These are phyloP conservation scores for Diaprepes abbreviatus DNA, from an alignment of 2,888 invertebrate genomes.

Conservation along the genomic window DNA sequence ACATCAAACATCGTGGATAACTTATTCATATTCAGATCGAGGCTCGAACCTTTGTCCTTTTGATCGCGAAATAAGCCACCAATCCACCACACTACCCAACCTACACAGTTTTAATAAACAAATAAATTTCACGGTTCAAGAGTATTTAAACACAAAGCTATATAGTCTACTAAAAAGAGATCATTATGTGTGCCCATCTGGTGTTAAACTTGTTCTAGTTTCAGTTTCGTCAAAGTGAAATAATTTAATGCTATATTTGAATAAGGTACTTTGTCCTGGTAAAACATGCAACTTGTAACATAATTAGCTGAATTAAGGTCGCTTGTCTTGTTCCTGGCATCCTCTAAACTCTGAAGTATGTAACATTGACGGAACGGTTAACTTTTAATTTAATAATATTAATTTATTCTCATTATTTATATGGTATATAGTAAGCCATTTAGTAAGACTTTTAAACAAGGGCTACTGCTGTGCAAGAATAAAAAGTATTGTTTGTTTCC, in stretches of 20 bases:
- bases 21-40: no score
- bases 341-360: neutral
- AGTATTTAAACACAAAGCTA: constrained; percentile 5
- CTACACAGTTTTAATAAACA: neutral
- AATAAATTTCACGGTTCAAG: neutral
- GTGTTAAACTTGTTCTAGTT: constrained; percentile 19
- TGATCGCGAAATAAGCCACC: no score
- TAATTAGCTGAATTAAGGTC: constrained; percentile 39
- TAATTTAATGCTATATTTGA: constrained; percentile 32
- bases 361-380: neutral
- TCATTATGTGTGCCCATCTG: constrained; percentile 16
- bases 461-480: no score
- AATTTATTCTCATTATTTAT: no score
- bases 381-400: no score
- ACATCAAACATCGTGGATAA: no score
- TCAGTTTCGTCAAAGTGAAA: constrained; percentile 23
- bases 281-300: constrained; percentile 35
- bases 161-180: neutral
- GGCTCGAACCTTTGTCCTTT: no score
- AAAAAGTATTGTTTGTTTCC: no score
- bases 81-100: no score
- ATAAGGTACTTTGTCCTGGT: constrained; percentile 22
- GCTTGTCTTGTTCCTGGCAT: constrained; percentile 11
- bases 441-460: no score
- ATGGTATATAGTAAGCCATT: no score